phyloP scores from a whole-genome alignment of 1,140 invertebrate genomes.

The Magallana angulata region DNA sequence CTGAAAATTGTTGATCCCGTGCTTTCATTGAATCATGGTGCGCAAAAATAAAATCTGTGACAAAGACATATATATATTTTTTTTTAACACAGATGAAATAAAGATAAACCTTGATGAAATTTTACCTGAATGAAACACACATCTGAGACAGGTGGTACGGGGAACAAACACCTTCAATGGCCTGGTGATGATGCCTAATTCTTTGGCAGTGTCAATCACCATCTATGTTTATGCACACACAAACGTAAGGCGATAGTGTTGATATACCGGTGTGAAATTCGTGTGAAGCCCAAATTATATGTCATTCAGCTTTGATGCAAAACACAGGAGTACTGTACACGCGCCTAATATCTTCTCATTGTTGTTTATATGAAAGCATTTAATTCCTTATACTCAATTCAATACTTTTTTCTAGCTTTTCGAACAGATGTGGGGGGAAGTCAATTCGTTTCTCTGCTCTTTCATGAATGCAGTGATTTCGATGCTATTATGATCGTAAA shows the following conservation, averaged over 20 bases:
- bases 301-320: neutral
- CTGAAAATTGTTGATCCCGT: no score
- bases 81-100: neutral
- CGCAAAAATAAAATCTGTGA: neutral
- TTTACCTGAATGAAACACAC: conserved; percentile 2
- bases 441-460: no score
- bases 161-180: neutral
- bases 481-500: no score
- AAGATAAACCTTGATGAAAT: neutral
- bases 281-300: conserved; percentile 24
- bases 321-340: neutral
- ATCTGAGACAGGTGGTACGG: neutral
- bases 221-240: conserved; percentile 1
- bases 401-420: no score
- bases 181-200: neutral
- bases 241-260: neutral
- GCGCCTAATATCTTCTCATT: no score
- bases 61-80: neutral
- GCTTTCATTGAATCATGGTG: no score
- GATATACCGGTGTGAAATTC: conserved; percentile 11
- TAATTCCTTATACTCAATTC: no score
- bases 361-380: no score
- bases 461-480: no score
- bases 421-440: no score
- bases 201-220: conserved; percentile 3